These are phyloP conservation scores for Melanostoma scalare DNA, from an alignment of 2,888 invertebrate genomes.

Conservation along the genomic window DNA sequence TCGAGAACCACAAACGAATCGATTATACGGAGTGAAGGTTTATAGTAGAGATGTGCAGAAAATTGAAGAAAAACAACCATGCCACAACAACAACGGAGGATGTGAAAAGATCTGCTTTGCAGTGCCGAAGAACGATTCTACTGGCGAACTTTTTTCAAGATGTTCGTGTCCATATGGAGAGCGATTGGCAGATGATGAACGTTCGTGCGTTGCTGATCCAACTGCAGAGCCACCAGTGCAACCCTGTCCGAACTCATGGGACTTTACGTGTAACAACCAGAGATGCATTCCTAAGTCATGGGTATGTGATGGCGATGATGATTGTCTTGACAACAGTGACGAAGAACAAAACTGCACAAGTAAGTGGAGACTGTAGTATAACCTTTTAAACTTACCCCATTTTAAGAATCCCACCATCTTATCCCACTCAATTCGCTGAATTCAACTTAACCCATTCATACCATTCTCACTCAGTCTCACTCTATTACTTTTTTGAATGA, in stretches of 20 bases:
- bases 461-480: too few relatives aligned
- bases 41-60: constrained; percentile 90
- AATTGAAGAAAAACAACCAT: constrained; percentile 90
- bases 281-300: constrained; percentile 95
- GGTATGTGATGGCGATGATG: constrained; percentile 98
- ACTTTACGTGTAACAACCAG: constrained; percentile 96
- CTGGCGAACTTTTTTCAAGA: constrained; percentile 83
- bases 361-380: constrained; percentile 81
- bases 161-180: constrained; percentile 98
- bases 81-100: constrained; percentile 91
- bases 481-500: too few relatives aligned
- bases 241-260: constrained; percentile 95
- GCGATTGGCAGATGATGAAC: constrained; percentile 87
- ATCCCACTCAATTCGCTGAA: too few relatives aligned
- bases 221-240: constrained; percentile 93
- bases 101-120: constrained; percentile 98
- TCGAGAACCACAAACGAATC: constrained; percentile 93
- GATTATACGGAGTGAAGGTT: constrained; percentile 95
- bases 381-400: too few relatives aligned
- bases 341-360: constrained; percentile 97
- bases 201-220: constrained; percentile 90
- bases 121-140: constrained; percentile 85
- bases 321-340: constrained; percentile 97
- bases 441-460: too few relatives aligned
- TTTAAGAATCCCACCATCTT: too few relatives aligned